Percentiles rank a stretch among this genome's conserved stretches.
Evolutionary conservation across 1,140 invertebrate genomes (phyloP).

Genomic region (Cardiocondyla obscurior): DNA sequence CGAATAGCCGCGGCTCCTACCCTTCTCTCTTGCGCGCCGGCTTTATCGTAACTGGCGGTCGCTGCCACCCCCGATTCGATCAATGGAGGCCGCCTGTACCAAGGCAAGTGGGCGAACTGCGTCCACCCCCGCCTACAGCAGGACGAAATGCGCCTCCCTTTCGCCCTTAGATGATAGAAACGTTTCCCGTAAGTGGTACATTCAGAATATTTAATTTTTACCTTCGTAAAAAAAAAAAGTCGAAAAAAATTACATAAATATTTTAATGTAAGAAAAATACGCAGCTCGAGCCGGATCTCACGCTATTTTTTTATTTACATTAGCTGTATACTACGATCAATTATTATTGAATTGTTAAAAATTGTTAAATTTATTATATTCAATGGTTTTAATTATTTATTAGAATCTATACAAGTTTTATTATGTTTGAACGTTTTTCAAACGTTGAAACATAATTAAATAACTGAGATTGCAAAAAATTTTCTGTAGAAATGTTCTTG

Average conservation of each 20-base stretch:
- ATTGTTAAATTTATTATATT: too few relatives aligned
- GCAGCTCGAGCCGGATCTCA: too few relatives aligned
- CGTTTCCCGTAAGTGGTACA: neutral
- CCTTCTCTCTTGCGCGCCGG: conserved; percentile 44
- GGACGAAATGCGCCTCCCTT: conserved; percentile 3
- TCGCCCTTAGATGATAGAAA: neutral
- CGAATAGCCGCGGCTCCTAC: conserved; percentile 73
- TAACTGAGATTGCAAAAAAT: too few relatives aligned
- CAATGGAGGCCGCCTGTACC: conserved; percentile 74
- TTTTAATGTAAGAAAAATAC: too few relatives aligned
- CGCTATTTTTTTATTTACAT: too few relatives aligned
- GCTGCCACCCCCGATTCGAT: conserved; percentile 70
- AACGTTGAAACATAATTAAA: too few relatives aligned
- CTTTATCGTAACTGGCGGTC: conserved; percentile 66
- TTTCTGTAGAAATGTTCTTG: too few relatives aligned
- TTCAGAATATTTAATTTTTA: neutral
- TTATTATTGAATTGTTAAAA: too few relatives aligned
- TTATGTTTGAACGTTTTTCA: too few relatives aligned
- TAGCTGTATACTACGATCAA: too few relatives aligned
- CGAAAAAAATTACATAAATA: neutral
- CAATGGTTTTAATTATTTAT: too few relatives aligned
- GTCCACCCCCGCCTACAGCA: conserved; percentile 53
- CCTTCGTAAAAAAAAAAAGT: neutral
- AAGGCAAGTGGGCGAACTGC: conserved; percentile 42
- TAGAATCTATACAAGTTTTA: too few relatives aligned